A percentile compares a stretch with the other conserved stretches of the same genome.
These are phyloP conservation scores for Listronotus oregonensis DNA, from an alignment of 1,140 invertebrate species.

Conservation along the genomic window DNA sequence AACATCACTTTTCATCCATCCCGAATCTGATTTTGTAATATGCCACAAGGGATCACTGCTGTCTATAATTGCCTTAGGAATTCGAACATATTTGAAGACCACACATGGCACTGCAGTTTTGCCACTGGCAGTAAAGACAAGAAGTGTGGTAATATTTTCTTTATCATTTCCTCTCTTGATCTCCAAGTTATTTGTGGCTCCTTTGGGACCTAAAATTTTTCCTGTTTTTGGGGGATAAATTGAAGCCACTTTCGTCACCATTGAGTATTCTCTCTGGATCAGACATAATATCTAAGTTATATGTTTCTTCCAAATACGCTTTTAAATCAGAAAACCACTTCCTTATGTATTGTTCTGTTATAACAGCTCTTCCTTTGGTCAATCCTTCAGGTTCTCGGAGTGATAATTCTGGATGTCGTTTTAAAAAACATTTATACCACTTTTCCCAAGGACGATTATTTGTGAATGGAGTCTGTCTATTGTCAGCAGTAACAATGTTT, in stretches of 20 bases:
- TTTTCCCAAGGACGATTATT: constrained; percentile 27
- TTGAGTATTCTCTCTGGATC: constrained; percentile 28
- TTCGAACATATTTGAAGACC: constrained; percentile 35
- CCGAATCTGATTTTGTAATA: constrained; percentile 51
- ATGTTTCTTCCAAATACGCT: constrained; percentile 14
- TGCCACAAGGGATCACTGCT: constrained; percentile 39
- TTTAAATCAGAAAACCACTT: constrained; percentile 33
- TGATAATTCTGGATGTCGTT: constrained; percentile 23
- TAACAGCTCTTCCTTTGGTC: constrained; percentile 24
- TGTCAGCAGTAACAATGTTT: not conserved
- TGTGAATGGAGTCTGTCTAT: constrained; percentile 33
- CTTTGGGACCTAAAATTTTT: constrained; percentile 45
- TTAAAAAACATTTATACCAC: constrained; percentile 30
- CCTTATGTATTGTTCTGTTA: constrained; percentile 31
- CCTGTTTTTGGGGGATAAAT: constrained; percentile 42
- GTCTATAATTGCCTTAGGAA: constrained; percentile 35
- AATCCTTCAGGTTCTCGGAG: constrained; percentile 24
- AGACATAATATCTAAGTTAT: constrained; percentile 25
- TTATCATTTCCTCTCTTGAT: constrained; percentile 44
- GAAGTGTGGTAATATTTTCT: constrained; percentile 49
- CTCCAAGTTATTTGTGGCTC: constrained; percentile 46
- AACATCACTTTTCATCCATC: constrained; percentile 51
- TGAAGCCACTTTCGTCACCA: constrained; percentile 47
- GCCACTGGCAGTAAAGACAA: constrained; percentile 48
- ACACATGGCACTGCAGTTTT: constrained; percentile 23